Conservation (phyloP, 1,140 invertebrate genomes). For the Eubasilissa regina region DNA sequence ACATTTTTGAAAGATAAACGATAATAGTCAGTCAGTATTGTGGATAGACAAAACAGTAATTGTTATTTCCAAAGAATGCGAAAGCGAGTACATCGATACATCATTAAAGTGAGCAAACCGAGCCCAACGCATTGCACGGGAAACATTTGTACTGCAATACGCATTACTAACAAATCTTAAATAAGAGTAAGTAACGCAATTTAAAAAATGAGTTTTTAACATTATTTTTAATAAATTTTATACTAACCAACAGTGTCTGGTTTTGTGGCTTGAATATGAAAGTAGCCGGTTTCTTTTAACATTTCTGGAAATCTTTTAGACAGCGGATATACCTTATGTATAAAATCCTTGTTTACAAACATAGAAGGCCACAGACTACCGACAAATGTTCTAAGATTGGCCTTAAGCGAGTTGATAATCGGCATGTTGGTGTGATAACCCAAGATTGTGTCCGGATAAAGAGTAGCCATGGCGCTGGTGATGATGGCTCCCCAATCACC, state of each 20-base stretch:
- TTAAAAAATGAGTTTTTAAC: no score
- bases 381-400: slow-evolving; percentile 62
- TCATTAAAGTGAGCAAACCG: no score
- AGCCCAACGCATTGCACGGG: no score
- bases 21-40: no score
- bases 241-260: slow-evolving; percentile 81
- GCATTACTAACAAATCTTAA: no score
- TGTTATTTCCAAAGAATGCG: no score
- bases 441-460: slow-evolving; percentile 79
- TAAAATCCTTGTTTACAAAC: slow-evolving; percentile 71
- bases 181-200: no score
- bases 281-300: slow-evolving; percentile 78
- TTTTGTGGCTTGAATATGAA: slow-evolving; percentile 84
- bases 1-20: no score
- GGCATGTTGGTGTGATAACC: slow-evolving; percentile 62
- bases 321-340: slow-evolving; percentile 74
- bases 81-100: no score
- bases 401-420: slow-evolving; percentile 26
- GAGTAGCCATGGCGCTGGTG: slow-evolving; percentile 70
- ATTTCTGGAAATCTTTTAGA: slow-evolving; percentile 64
- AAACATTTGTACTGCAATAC: no score
- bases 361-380: slow-evolving; percentile 65
- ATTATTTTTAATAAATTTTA: no score
- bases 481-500: slow-evolving; percentile 82
- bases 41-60: no score